These are phyloP conservation scores for Spizella passerina DNA, from an alignment of 2,797 vertebrate species.

Conservation along the genomic window DNA sequence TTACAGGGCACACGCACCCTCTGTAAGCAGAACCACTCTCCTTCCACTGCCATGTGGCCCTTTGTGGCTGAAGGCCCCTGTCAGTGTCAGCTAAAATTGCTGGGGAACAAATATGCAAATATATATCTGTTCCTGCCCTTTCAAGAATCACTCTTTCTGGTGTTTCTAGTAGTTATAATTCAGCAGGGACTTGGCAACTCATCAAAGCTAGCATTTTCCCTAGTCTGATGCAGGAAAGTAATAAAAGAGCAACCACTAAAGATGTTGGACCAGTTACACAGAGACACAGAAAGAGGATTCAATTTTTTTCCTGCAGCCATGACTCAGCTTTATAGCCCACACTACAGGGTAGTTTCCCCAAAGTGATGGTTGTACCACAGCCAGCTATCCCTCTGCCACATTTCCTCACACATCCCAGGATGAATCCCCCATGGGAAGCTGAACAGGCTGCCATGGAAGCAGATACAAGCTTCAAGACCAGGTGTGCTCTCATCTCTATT, in stretches of 20 bases:
- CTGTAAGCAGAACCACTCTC: not conserved
- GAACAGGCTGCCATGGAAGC: not conserved
- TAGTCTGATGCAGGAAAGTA: conserved; percentile 4
- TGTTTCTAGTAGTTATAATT: conserved; percentile 29
- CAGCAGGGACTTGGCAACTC: not conserved
- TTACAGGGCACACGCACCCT: not conserved
- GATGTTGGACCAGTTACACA: not conserved
- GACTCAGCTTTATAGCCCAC: conserved; percentile 8
- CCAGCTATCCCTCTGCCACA: not conserved
- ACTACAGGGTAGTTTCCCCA: not conserved
- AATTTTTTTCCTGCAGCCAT: not conserved
- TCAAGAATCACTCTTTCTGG: not conserved
- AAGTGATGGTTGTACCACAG: not conserved
- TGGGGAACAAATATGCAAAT: not conserved
- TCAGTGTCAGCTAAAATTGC: not conserved
- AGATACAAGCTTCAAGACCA: not conserved
- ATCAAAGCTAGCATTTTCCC: conserved; percentile 19
- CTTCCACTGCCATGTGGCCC: not conserved
- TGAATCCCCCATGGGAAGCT: not conserved
- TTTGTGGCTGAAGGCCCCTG: not conserved
- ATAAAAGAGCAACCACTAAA: not conserved
- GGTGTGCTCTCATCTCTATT: not conserved
- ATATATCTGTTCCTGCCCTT: not conserved
- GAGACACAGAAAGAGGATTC: not conserved
- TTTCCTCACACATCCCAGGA: not conserved